These are phyloP conservation scores for Aphidius colemani DNA, from an alignment of 2,888 invertebrate species.

Conservation along the genomic window DNA sequence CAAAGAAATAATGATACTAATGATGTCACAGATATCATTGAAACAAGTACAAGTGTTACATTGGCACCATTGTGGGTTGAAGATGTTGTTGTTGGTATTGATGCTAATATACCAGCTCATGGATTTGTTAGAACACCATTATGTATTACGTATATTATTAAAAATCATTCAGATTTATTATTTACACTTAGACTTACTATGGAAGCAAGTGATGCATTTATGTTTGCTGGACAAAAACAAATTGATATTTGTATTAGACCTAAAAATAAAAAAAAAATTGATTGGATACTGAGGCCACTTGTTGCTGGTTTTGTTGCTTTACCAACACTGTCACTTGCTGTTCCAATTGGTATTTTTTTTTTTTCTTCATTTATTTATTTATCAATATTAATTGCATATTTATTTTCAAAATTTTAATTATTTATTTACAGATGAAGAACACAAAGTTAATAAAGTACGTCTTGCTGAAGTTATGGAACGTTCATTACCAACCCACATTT, in stretches of 20 bases:
- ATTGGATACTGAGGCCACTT: constrained; percentile 80
- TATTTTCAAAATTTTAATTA: not conserved
- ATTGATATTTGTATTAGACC: constrained; percentile 63
- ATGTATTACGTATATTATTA: constrained; percentile 72
- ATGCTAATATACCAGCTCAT: constrained; percentile 72
- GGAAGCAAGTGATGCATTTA: constrained; percentile 87
- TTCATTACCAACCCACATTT: constrained; percentile 69
- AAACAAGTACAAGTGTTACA: constrained; percentile 64
- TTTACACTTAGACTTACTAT: constrained; percentile 76
- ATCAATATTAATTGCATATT: constrained; percentile 69
- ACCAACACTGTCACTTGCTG: constrained; percentile 62
- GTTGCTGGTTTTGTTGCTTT: constrained; percentile 67
- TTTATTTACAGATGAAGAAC: constrained; percentile 50
- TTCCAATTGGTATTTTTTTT: constrained; percentile 50
- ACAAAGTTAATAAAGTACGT: constrained; percentile 61
- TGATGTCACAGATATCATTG: constrained; percentile 28
- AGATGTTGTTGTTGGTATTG: constrained; percentile 67
- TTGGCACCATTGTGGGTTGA: constrained; percentile 66
- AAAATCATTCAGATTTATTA: constrained; percentile 73
- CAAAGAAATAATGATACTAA: constrained; percentile 49
- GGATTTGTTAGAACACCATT: constrained; percentile 76
- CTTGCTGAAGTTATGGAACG: constrained; percentile 65
- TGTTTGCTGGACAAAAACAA: constrained; percentile 95
- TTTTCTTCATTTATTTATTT: constrained; percentile 42
- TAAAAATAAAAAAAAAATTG: constrained; percentile 66